Evolutionary conservation across 2,888 invertebrate genomes (phyloP), one percentile per base, ranked within the genome.

Genomic region (Chrysomela aeneicollis): DNA sequence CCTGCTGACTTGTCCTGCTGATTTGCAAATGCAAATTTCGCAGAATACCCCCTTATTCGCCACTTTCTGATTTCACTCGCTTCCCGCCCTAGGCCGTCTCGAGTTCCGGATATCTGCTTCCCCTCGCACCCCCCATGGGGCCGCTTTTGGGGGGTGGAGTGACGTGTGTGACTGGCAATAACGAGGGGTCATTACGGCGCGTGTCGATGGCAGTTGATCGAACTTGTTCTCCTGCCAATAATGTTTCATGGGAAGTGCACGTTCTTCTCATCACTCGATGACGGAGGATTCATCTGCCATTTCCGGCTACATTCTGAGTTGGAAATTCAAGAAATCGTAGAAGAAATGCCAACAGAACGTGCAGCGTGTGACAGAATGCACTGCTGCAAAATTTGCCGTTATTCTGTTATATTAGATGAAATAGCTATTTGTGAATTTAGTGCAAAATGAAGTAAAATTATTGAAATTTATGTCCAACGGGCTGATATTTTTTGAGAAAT

Each of bases 21-120:
- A n/a, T n/a, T n/a, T n/a, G n/a, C n/a, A n/a, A 37, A 70, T 70
- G 66, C 66, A 68, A 70, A 70, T 66, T 70, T 55, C 57, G 63
- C 61, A 30, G 22, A 47, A 54, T 49, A 32, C 46, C 42, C 61
- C 61, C 61, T 61, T 64, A 67, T 63, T 68, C 66, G 64, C 52
- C 62, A 69, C 66, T 69, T 69, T 69, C 66, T 64, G 69, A n/a
- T n/a, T n/a, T 69, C 69, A 59, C 60, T 53, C 66, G 63, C 65
- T 61, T 61, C 61, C 66, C 61, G 65, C 68, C 59, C 32, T 46
- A 60, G 68, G 65, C 57, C 63, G 30, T 68, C 66, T 63, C 63
- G 63, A 66, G 66, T 61, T 66, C 53, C 42, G 55, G 22, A 55
- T 42, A 22, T 42, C 19, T 32, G 26, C 9, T 35, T 10, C 32